Conservation (phyloP, 2,113 vertebrate species). For the Tyto alba region DNA sequence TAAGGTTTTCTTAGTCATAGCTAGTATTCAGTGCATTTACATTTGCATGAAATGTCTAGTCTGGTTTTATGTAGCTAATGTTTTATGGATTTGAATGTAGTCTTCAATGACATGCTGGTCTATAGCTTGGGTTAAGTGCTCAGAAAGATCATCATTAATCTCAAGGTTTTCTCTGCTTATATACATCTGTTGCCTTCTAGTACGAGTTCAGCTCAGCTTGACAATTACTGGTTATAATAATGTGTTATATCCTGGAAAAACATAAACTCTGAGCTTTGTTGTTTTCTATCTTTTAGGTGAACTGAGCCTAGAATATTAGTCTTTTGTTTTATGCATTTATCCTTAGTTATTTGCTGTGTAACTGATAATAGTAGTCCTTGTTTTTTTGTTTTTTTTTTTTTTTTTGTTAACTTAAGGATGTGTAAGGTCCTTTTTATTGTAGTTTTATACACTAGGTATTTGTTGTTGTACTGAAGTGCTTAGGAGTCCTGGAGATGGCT, state of each 20-base stretch:
- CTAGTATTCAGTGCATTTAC: background rate
- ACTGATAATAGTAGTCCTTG: background rate
- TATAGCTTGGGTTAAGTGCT: background rate
- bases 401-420: background rate
- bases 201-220: background rate
- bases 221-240: background rate
- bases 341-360: background rate
- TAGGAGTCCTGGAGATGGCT: background rate
- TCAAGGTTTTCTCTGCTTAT: background rate
- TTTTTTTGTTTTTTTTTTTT: background rate
- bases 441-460: background rate
- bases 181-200: background rate
- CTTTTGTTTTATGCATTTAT: background rate
- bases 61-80: background rate
- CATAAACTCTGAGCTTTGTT: background rate
- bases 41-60: background rate
- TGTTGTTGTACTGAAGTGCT: background rate
- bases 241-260: background rate
- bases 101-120: background rate
- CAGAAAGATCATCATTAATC: background rate
- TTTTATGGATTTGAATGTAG: conserved; percentile 20
- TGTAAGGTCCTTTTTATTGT: background rate
- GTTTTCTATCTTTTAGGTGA: background rate
- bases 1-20: background rate
- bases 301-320: background rate